These are phyloP conservation scores for Mya arenaria DNA, from an alignment of 1,140 invertebrate genomes.

Conservation along the genomic window DNA sequence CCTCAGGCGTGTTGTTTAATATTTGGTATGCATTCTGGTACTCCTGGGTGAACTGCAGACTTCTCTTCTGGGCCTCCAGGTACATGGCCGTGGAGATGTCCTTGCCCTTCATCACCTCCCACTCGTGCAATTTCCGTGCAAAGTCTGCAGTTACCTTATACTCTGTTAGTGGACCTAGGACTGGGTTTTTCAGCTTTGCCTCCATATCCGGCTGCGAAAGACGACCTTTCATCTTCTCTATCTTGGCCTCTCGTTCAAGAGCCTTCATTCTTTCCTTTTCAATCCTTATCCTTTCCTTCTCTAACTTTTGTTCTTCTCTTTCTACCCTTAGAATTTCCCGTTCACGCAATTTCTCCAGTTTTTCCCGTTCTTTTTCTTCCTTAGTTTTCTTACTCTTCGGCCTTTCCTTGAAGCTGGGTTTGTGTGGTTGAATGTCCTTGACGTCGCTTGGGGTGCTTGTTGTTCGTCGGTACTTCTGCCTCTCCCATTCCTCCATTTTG, in stretches of 20 bases:
- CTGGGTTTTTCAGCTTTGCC: constrained; percentile 66
- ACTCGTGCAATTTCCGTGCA: constrained; percentile 93
- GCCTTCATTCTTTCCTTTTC: constrained; percentile 76
- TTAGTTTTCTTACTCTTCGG: constrained; percentile 71
- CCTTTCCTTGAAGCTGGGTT: constrained; percentile 56
- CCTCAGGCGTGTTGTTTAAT: neutral
- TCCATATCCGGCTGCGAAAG: constrained; percentile 72
- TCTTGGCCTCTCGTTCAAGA: constrained; percentile 83
- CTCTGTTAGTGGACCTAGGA: constrained; percentile 69
- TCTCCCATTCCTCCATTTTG: constrained; percentile 89
- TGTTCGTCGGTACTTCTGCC: constrained; percentile 76
- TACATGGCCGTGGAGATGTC: constrained; percentile 67
- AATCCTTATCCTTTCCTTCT: constrained; percentile 85
- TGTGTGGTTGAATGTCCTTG: constrained; percentile 11
- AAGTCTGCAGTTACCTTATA: constrained; percentile 90
- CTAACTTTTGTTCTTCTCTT: constrained; percentile 84
- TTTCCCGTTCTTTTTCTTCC: constrained; percentile 72
- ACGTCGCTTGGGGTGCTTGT: constrained; percentile 5
- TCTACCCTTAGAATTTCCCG: constrained; percentile 86
- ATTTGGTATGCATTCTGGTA: constrained; percentile 47
- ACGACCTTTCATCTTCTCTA: constrained; percentile 81
- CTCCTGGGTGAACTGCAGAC: constrained; percentile 55
- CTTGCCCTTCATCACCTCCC: constrained; percentile 87
- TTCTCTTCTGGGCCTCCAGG: constrained; percentile 67
- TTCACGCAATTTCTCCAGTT: constrained; percentile 77